Base-by-base conservation (phyloP, 2,113 vertebrate genomes). In the Hippocampus zosterae region DNA sequence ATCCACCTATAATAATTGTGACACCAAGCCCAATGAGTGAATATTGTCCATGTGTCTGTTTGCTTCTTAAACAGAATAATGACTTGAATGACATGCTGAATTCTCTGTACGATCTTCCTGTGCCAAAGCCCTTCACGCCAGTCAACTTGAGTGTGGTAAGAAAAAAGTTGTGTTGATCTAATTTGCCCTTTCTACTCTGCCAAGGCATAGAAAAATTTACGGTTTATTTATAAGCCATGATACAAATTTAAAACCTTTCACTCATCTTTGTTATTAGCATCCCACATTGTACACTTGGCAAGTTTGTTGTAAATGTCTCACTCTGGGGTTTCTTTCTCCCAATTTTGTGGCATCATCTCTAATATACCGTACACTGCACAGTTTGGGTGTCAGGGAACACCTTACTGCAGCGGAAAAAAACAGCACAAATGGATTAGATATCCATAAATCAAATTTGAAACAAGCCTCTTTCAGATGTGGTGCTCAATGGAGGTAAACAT, bases 81-180 rank as follows among this genome's bases (percentile, higher is more conserved):
- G 94, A 98, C 89, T 93, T 97, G 91, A 96, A 95, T 74, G 94
- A 96, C 85, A 91, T 96, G 84, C 92, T 99, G 85, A 94, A 94
- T 81, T 94, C 94, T 0, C 92, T 98, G 77, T 93, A 98, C 79
- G 91, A 84, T 70, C 93, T 96, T 84, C 93, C 95, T 55, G 94
- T 99, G 88, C 97, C 97, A 85, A 95, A 95, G 88, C 93, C 95
- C 33, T 95, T 94, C 66, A 95, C 92, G 80, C 92, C 95, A 60
- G 92, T 99, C 89, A 96, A 87, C 89, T 91, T 99, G 89, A 99
- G 92, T 81, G 92, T 98, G 95, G 97, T 98, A 92, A 84, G 96
- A 95, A 86, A 29, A 41, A 65, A 65, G 42, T 72, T 77, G 13
- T 44, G 9, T 44, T 44, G 48, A 61, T 84, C 63, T 75, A 42